phyloP scores from a whole-genome alignment of 1,140 invertebrate species.

The Goniozus legneri region DNA sequence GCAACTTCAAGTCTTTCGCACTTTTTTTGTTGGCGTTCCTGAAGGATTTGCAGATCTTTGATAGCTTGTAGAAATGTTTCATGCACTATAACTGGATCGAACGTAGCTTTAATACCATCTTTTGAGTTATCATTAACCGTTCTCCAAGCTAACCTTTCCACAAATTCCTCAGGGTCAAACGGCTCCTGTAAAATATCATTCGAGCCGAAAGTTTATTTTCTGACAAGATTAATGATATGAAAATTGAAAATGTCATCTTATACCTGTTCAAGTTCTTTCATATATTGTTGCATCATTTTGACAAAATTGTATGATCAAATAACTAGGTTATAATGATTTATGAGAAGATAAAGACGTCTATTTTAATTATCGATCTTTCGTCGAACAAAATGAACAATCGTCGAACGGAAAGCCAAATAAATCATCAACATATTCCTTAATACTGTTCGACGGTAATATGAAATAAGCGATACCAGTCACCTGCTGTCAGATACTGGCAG shows the following conservation, averaged over 20 bases:
- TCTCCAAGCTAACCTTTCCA: constrained; percentile 92
- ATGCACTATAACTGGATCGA: constrained; percentile 78
- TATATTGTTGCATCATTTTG: constrained; percentile 81
- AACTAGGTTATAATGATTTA: no score
- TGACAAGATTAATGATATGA: constrained; percentile 5
- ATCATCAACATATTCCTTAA: no score
- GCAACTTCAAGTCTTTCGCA: constrained; percentile 80
- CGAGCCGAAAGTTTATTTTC: neutral
- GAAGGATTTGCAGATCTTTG: constrained; percentile 73
- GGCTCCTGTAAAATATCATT: constrained; percentile 67
- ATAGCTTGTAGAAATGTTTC: constrained; percentile 91
- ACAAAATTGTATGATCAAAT: no score
- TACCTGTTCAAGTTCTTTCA: constrained; percentile 78
- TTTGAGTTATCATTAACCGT: constrained; percentile 76
- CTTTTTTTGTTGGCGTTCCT: constrained; percentile 83
- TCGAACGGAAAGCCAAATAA: no score
- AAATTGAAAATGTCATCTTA: constrained; percentile 12
- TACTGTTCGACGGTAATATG: no score
- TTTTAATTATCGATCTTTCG: no score
- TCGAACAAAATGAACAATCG: no score
- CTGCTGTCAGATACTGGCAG: no score
- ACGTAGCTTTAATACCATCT: constrained; percentile 63
- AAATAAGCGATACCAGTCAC: no score
- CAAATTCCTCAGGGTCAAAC: constrained; percentile 96
- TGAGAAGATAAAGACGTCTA: no score